phyloP scores from a whole-genome alignment of 2,797 vertebrate genomes.

The Petrocephalus sullivani region DNA sequence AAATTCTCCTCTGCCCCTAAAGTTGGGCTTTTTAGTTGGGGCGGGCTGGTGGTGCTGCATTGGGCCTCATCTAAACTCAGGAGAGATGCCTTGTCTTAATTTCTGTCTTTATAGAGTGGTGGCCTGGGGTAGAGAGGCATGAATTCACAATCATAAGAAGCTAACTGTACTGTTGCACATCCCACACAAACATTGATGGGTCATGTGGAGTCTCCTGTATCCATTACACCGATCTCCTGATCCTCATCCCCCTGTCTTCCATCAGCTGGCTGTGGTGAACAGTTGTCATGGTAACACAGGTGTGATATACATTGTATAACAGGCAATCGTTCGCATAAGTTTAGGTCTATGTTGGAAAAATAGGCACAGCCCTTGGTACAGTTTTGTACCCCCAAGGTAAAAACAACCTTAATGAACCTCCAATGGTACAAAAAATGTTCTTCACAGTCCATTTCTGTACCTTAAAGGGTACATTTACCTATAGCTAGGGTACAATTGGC shows the following conservation, averaged over 20 bases:
- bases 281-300: neutral
- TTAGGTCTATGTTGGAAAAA: neutral
- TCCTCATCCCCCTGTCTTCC: neutral
- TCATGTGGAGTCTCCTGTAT: neutral
- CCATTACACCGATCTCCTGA: neutral
- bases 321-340: neutral
- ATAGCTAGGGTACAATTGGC: no score
- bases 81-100: constrained; percentile 26
- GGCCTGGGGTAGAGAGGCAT: constrained; percentile 45
- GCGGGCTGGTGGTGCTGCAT: constrained; percentile 18
- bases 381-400: no score
- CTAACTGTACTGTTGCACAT: constrained; percentile 54
- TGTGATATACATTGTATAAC: neutral
- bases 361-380: no score
- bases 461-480: no score
- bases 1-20: neutral
- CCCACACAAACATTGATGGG: constrained; percentile 44
- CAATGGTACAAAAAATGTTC: no score
- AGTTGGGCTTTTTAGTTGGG: neutral
- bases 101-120: constrained; percentile 54
- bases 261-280: neutral
- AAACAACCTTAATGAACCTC: no score
- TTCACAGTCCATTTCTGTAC: no score
- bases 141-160: constrained; percentile 37
- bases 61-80: constrained; percentile 26